Evolutionary conservation across 2,797 vertebrate species (phyloP), one percentile per base, ranked within the genome.

Genomic region (Takifugu ocellatus): DNA sequence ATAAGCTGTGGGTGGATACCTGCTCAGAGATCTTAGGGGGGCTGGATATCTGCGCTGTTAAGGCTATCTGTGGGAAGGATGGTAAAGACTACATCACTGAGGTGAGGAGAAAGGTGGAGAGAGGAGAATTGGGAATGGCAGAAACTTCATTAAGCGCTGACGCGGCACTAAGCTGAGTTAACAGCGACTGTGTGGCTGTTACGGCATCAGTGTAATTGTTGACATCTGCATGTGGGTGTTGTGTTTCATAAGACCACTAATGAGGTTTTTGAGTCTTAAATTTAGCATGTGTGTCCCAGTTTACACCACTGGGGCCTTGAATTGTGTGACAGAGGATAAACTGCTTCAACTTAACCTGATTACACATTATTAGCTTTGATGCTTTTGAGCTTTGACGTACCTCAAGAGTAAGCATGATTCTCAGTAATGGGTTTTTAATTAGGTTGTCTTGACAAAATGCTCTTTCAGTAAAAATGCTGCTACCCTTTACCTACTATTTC

Each of bases 81-180:
- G 95, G 96, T 51, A 98, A 96, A 77, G 97, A 99, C 90, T 98
- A 99, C 86, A 96, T 99, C 76, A 98, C 94, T 77, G 97, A 99
- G 96, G 97, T 98, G 87, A 93, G 25, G n/a, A n/a, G 57, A 27
- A 25, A 3, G 25, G 26, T 21, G 45, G 9, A 21, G 45, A 17
- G 45, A 17, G 9, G 16, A 9, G 17, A 46, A 5, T 21, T 11
- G n/a, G 10, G 9, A 25, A 48, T 5, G 36, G 12, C 12, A 4
- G 36, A 39, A 39, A 39, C 36, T 14, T 39, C 12, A 14, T 39
- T 3, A 39, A 39, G 36, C 12, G 36, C 36, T 12, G 33, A 36
- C 33, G 11, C 10, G 12, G 12, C 36, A 39, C 36, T 39, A 39
- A 39, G 14, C 36, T 14, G 36, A 39, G 3, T 39, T 12, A 39